These are phyloP conservation scores for Drymonia ruficornis DNA, from an alignment of 2,888 invertebrate genomes.

Conservation along the genomic window DNA sequence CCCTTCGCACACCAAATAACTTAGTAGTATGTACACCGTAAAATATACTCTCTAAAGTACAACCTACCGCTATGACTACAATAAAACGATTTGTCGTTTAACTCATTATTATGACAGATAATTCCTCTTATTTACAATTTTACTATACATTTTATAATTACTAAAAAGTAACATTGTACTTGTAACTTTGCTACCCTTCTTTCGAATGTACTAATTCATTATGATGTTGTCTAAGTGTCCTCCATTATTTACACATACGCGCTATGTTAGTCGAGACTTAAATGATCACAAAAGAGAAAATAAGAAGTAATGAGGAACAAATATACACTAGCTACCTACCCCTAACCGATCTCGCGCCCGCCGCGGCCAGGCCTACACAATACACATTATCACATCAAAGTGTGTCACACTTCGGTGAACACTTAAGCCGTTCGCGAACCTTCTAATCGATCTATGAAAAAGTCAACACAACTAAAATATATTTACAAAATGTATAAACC, in stretches of 20 bases:
- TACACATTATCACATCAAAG: slow-evolving; percentile 73
- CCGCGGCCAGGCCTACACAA: slow-evolving; percentile 55
- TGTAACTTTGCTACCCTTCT: slow-evolving; percentile 74
- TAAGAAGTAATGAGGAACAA: slow-evolving; percentile 80
- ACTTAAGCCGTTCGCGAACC: slow-evolving; percentile 72
- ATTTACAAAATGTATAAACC: slow-evolving; percentile 78
- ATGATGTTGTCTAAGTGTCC: slow-evolving; percentile 55
- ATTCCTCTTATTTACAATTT: slow-evolving; percentile 83
- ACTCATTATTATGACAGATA: slow-evolving; percentile 83
- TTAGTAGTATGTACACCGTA: slow-evolving; percentile 73
- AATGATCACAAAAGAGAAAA: slow-evolving; percentile 74
- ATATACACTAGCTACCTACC: slow-evolving; percentile 73
- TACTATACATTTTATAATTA: slow-evolving; percentile 79
- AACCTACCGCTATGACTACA: slow-evolving; percentile 80
- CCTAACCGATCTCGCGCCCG: slow-evolving; percentile 69
- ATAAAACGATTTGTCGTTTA: slow-evolving; percentile 83
- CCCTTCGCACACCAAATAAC: slow-evolving; percentile 59
- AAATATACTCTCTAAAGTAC: slow-evolving; percentile 74
- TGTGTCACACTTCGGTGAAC: slow-evolving; percentile 49
- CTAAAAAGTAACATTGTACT: slow-evolving; percentile 83
- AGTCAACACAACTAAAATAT: slow-evolving; percentile 62
- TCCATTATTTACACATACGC: slow-evolving; percentile 67
- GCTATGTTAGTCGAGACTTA: slow-evolving; percentile 79
- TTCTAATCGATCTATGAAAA: slow-evolving; percentile 52
- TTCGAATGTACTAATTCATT: slow-evolving; percentile 73